Evolutionary conservation across 2,113 vertebrate genomes (phyloP).

Genomic region (Mus musculus): GRCm39 chr1:129080501-129081000

Average conservation of each 20-base stretch:
- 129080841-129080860: neutral
- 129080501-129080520: neutral
- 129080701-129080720: neutral
- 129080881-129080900: neutral
- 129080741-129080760: neutral
- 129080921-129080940: neutral
- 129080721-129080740: neutral
- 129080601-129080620: neutral
- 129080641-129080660: neutral
- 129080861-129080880: neutral
- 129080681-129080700: constrained; percentile 6
- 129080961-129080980: neutral
- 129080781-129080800: neutral
- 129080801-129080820: neutral
- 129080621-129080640: neutral
- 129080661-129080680: neutral
- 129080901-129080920: neutral
- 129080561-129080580: neutral
- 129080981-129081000: neutral
- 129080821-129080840: neutral
- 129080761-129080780: neutral
- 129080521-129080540: constrained; percentile 27
- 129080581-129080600: neutral
- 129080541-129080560: constrained; percentile 23
- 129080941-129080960: neutral